A percentile compares a stretch with the other conserved stretches of the same genome.
Conservation (phyloP, 2,113 vertebrate genomes). For the Pyxicephalus adspersus region DNA sequence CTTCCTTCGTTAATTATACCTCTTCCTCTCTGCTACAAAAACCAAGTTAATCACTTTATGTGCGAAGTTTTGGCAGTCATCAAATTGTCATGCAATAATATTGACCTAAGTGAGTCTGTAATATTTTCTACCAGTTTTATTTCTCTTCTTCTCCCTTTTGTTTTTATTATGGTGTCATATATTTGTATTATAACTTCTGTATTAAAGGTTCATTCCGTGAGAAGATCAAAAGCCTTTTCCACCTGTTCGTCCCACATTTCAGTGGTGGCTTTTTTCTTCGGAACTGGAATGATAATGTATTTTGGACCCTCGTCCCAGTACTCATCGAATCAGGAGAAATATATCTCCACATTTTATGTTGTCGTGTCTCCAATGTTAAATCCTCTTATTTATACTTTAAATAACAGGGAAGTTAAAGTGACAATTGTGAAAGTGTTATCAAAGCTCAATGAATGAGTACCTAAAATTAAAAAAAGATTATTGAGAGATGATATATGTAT, state of each 20-base stretch:
- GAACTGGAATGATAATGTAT: slow-evolving; percentile 15
- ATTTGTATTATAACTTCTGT: neutral
- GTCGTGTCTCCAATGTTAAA: no score
- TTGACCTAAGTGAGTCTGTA: neutral
- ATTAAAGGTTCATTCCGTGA: neutral
- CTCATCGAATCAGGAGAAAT: slow-evolving; percentile 1
- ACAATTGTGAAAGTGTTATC: no score
- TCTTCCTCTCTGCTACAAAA: neutral
- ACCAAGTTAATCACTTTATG: neutral
- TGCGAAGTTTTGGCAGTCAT: slow-evolving; percentile 4
- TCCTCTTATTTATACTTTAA: no score
- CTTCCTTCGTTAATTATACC: neutral
- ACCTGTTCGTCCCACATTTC: neutral
- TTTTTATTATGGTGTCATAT: slow-evolving; percentile 14
- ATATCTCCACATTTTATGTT: slow-evolving; percentile 58
- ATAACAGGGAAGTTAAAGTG: no score
- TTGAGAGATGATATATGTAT: no score
- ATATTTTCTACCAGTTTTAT: neutral
- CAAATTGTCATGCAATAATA: neutral
- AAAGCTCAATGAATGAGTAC: no score
- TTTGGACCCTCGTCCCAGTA: neutral
- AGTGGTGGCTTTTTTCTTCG: slow-evolving; percentile 10
- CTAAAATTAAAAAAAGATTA: no score
- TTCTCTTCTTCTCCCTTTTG: neutral
- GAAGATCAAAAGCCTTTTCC: no score